Percentiles rank a stretch among this genome's conserved stretches.
Evolutionary conservation across 2,888 invertebrate genomes (phyloP).

Genomic region (Phortica magna): DNA sequence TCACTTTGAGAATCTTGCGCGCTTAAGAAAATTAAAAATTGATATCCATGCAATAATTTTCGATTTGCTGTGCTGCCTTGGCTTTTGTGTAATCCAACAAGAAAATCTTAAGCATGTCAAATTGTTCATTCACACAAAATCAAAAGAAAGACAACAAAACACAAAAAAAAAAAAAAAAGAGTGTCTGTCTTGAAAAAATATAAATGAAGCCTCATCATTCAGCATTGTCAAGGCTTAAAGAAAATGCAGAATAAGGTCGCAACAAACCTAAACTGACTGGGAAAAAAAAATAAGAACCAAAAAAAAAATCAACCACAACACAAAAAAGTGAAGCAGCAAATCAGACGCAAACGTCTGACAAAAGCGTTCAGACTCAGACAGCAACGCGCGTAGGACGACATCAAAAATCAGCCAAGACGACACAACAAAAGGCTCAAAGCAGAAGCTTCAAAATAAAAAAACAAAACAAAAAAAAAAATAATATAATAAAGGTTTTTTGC

Average conservation of each 20-base stretch:
- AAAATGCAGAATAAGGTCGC: not conserved
- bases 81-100: conserved; percentile 32
- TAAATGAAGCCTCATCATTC: conserved; percentile 27
- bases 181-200: not conserved
- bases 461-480: not conserved
- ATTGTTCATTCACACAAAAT: conserved; percentile 60
- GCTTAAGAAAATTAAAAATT: conserved; percentile 53
- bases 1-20: conserved; percentile 4
- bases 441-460: conserved; percentile 51
- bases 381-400: conserved; percentile 11
- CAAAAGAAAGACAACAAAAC: conserved; percentile 41
- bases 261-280: conserved; percentile 57
- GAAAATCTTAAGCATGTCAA: conserved; percentile 71
- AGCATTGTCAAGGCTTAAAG: conserved; percentile 23
- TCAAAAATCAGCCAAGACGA: conserved; percentile 5
- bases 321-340: not conserved
- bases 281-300: conserved; percentile 38
- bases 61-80: conserved; percentile 54
- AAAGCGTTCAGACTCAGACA: not conserved
- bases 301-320: conserved; percentile 1
- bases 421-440: conserved; percentile 45
- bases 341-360: conserved; percentile 16
- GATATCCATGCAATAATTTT: conserved; percentile 66
- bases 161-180: conserved; percentile 24
- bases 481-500: conserved; percentile 1